phyloP scores from a whole-genome alignment of 2,888 invertebrate genomes.

The Tubulanus polymorphus region DNA sequence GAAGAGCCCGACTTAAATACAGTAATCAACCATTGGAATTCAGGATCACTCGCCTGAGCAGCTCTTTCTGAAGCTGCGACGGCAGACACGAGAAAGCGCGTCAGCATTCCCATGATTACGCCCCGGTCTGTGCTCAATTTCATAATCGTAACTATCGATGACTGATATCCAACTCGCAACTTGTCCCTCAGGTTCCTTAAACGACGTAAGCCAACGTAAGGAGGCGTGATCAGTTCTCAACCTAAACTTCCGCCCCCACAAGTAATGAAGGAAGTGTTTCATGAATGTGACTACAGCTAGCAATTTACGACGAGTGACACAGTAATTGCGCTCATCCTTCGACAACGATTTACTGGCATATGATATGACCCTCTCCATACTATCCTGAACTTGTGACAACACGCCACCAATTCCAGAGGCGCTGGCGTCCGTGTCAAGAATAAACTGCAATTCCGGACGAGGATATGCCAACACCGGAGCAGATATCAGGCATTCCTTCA shows the following conservation, averaged over 20 bases:
- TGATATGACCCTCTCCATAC: constrained; percentile 4
- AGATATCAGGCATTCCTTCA: constrained; percentile 9
- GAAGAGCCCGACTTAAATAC: too few relatives aligned
- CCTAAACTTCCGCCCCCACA: constrained; percentile 9
- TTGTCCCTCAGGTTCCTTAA: constrained; percentile 12
- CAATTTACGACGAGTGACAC: constrained; percentile 10
- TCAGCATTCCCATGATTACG: constrained; percentile 12
- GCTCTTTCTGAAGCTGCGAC: too few relatives aligned
- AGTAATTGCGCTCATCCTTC: constrained; percentile 12
- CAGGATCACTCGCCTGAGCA: too few relatives aligned
- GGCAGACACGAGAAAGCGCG: constrained; percentile 8
- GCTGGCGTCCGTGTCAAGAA: constrained; percentile 10
- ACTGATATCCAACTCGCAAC: constrained; percentile 15
- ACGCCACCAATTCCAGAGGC: constrained; percentile 8
- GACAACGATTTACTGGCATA: constrained; percentile 8
- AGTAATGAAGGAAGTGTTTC: constrained; percentile 12
- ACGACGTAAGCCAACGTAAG: constrained; percentile 10
- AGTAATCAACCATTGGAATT: too few relatives aligned
- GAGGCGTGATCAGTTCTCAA: constrained; percentile 13
- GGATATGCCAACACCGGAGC: constrained; percentile 13
- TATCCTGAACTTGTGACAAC: constrained; percentile 4
- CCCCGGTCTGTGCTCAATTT: constrained; percentile 9
- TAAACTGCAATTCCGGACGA: constrained; percentile 4
- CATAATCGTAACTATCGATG: constrained; percentile 11
- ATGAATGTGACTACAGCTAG: constrained; percentile 9